Evolutionary conservation across 2,888 invertebrate species (phyloP).

Genomic region (Taphrorychus bicolor): DNA sequence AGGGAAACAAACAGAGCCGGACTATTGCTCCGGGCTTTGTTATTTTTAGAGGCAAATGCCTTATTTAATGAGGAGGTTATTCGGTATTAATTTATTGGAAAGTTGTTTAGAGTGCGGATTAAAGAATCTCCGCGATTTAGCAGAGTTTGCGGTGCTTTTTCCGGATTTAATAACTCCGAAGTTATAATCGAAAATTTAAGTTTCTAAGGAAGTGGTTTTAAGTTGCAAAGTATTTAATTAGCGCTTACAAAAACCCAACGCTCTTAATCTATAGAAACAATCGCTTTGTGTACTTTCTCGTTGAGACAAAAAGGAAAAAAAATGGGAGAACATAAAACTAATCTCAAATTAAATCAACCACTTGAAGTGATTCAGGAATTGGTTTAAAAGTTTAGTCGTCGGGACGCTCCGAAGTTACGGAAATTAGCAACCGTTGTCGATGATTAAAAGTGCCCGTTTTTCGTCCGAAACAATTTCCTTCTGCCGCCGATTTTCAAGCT

Average conservation of each 20-base stretch:
- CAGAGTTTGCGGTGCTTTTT: neutral
- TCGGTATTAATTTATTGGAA: neutral
- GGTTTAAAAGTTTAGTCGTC: slow-evolving; percentile 1
- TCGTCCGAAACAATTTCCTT: slow-evolving; percentile 7
- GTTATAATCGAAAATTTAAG: neutral
- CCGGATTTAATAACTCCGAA: neutral
- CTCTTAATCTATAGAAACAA: neutral
- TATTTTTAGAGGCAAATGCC: neutral
- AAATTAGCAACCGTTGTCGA: slow-evolving; percentile 8
- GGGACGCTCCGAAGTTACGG: neutral
- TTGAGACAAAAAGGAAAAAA: neutral
- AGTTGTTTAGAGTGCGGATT: neutral
- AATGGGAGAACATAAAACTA: neutral
- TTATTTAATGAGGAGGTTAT: neutral
- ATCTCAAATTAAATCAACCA: neutral
- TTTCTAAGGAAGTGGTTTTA: neutral
- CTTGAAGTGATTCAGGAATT: neutral
- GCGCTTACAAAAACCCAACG: neutral
- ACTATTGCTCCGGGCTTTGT: slow-evolving; percentile 6
- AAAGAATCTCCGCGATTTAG: neutral
- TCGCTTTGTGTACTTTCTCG: too few relatives aligned
- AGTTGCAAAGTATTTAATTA: neutral
- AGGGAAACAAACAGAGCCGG: slow-evolving; percentile 16
- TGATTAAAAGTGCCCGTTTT: slow-evolving; percentile 9
- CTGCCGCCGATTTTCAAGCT: neutral